Evolutionary conservation across 1,140 invertebrate genomes (phyloP), one percentile per base, ranked within the genome.

Genomic region (Neotoxoptera formosana): DNA sequence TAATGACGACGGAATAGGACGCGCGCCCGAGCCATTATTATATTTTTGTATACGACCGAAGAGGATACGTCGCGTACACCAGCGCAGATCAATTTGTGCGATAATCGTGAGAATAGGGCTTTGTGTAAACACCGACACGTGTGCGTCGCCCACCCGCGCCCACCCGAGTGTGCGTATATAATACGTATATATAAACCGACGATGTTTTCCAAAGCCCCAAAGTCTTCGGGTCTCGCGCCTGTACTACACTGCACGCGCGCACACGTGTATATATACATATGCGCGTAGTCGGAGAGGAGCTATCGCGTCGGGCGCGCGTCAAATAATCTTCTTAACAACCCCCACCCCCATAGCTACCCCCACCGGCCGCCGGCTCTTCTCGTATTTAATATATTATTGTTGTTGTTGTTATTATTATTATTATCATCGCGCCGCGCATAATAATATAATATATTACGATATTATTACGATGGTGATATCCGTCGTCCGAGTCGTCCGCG

Each of bases 71-170:
- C 47, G 47, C 23, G 20, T 14, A 48, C 30, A 30, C 47, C 86
- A 30, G 30, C 21, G 25, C 47, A 92, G 91, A 92, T 92, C 91
- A 92, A 92, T 92, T 92, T 92, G 91, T 92, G 91, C 91, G 91
- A 92, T 92, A 92, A 92, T 92, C 91, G 91, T 92, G 91, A 92
- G 91, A 92, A 92, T 92, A 36, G 81, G 34, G 91, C 47, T 92
- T 92, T 92, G 34, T 53, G 91, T 92, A 92, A 92, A 92, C 91
- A 92, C 76, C 47, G 91, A 81, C 91, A 92, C 91, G 91, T 92
- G 91, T 36, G n/a, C 51, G 45, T 30, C n/a, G n/a, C n/a, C 11
- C 23, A 88, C 87, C 47, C 47, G 47, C 83, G 23, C 41, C 6
- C 6, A 1, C 20, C 34, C 20, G 21, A 7, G 9, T 21, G 17